Conservation (phyloP, 1,140 invertebrate species). For the Drosophila biarmipes region DNA sequence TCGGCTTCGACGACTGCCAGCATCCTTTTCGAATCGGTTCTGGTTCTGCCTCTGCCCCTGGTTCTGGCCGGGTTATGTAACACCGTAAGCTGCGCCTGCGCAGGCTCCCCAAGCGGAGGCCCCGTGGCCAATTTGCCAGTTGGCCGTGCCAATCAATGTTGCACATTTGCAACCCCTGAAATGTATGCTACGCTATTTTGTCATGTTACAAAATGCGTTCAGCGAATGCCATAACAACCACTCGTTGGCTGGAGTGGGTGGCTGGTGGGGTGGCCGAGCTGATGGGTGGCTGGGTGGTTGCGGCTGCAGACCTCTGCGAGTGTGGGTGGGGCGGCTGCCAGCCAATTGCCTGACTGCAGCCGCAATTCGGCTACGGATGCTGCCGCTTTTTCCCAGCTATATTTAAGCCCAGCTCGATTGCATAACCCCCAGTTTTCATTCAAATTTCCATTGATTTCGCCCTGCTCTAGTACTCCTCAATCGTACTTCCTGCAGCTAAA, state of each 20-base stretch:
- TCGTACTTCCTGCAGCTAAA: slow-evolving; percentile 5
- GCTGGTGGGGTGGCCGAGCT: neutral
- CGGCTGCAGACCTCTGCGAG: neutral
- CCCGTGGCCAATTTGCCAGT: slow-evolving; percentile 60
- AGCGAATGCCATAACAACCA: slow-evolving; percentile 77
- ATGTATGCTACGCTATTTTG: slow-evolving; percentile 78
- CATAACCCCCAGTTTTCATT: slow-evolving; percentile 37
- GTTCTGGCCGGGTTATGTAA: slow-evolving; percentile 56
- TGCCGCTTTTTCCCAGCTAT: slow-evolving; percentile 3
- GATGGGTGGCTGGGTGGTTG: neutral
- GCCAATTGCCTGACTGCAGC: slow-evolving; percentile 63
- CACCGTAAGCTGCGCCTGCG: slow-evolving; percentile 68
- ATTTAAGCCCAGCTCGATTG: slow-evolving; percentile 44
- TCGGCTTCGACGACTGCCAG: slow-evolving; percentile 29
- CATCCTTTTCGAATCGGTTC: slow-evolving; percentile 26
- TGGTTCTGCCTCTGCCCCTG: slow-evolving; percentile 1
- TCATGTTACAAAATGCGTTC: slow-evolving; percentile 65
- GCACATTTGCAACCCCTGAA: slow-evolving; percentile 79
- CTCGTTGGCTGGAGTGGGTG: slow-evolving; percentile 13
- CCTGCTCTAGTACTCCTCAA: slow-evolving; percentile 2
- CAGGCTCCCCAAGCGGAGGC: slow-evolving; percentile 35
- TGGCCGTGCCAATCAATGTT: slow-evolving; percentile 65
- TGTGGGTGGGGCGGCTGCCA: slow-evolving; percentile 48
- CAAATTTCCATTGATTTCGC: neutral
- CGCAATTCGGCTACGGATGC: slow-evolving; percentile 26